phyloP scores from a whole-genome alignment of 1,140 invertebrate genomes.

The Drosophila truncata region DNA sequence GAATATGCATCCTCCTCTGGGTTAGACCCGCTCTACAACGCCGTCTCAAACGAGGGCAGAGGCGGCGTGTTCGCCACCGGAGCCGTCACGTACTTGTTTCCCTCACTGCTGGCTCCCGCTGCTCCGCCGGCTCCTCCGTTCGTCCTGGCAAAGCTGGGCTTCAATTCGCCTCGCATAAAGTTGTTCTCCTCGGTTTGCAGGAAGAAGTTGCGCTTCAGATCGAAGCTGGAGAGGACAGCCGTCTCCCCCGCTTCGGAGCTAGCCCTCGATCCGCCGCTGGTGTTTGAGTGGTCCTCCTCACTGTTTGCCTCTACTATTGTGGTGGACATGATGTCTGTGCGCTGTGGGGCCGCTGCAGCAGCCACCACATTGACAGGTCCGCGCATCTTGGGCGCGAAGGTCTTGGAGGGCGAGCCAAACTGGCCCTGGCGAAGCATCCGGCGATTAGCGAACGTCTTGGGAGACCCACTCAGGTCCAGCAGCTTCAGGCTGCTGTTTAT shows the following conservation, averaged over 20 bases:
- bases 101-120: conserved; percentile 28
- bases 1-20: conserved; percentile 63
- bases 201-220: conserved; percentile 84
- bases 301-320: conserved; percentile 93
- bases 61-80: conserved; percentile 43
- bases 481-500: conserved; percentile 84
- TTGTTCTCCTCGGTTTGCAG: conserved; percentile 85
- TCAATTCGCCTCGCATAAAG: conserved; percentile 84
- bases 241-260: conserved; percentile 49
- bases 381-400: conserved; percentile 88
- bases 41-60: conserved; percentile 79
- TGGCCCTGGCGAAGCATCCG: conserved; percentile 87
- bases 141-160: conserved; percentile 61
- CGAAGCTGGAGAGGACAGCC: conserved; percentile 52
- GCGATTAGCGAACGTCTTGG: conserved; percentile 88
- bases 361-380: conserved; percentile 86
- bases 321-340: conserved; percentile 93
- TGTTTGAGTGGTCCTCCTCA: conserved; percentile 88
- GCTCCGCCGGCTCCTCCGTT: conserved; percentile 26
- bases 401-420: conserved; percentile 86
- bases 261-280: conserved; percentile 61
- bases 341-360: conserved; percentile 89
- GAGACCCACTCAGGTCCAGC: conserved; percentile 88
- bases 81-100: conserved; percentile 57
- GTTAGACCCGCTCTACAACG: conserved; percentile 76